phyloP scores from a whole-genome alignment of 2,888 invertebrate genomes.

The Phortica okadai region DNA sequence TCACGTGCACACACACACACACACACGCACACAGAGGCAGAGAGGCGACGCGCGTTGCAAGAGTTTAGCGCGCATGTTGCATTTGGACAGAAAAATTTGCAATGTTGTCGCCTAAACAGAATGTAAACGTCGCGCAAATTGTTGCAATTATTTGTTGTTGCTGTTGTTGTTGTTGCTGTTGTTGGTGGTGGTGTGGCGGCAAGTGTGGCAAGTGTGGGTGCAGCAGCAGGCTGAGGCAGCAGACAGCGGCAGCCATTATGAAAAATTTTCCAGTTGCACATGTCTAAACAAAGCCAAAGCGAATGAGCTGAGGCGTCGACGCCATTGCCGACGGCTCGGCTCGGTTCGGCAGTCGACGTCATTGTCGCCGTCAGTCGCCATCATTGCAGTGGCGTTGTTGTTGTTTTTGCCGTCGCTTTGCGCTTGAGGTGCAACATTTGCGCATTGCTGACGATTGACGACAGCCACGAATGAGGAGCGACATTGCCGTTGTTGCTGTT shows the following conservation, averaged over 20 bases:
- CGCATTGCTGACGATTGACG: constrained; percentile 5
- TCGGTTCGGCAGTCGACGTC: constrained; percentile 3
- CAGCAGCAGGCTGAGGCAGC: constrained; percentile 26
- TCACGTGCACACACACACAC: constrained; percentile 5
- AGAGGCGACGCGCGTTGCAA: background rate
- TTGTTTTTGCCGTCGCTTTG: constrained; percentile 5
- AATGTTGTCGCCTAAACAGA: constrained; percentile 19
- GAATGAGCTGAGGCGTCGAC: constrained; percentile 56
- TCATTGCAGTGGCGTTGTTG: constrained; percentile 25
- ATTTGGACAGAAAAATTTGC: background rate
- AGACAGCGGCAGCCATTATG: constrained; percentile 65
- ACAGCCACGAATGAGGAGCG: constrained; percentile 24
- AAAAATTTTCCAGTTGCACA: constrained; percentile 68
- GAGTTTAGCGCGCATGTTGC: constrained; percentile 12
- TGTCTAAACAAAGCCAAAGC: constrained; percentile 61
- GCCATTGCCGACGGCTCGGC: background rate
- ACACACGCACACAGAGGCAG: background rate
- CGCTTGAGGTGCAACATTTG: constrained; percentile 26
- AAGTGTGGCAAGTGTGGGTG: constrained; percentile 7
- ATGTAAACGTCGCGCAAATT: constrained; percentile 13
- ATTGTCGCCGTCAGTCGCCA: background rate
- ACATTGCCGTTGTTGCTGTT: background rate
- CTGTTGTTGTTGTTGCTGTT: background rate
- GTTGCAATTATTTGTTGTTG: constrained; percentile 10
- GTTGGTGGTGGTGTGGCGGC: constrained; percentile 9